Evolutionary conservation across 2,888 invertebrate species (phyloP), one percentile per base, ranked within the genome.

Genomic region (Lithophane socia): DNA sequence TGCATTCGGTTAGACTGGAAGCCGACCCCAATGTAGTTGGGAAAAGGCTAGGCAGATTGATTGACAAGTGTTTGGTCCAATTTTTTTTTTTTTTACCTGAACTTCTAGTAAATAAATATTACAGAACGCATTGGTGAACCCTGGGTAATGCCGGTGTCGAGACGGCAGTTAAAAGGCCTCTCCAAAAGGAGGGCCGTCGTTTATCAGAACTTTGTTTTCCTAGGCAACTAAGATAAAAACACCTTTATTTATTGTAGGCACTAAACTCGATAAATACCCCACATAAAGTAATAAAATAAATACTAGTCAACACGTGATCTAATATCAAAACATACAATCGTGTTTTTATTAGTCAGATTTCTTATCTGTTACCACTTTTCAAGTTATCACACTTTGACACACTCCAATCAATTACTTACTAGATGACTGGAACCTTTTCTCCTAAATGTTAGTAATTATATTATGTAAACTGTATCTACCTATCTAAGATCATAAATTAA

Each of bases 341-440:
- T 18, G 29, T 49, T 42, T 49, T 52, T 21, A 52, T 9, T 29
- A 52, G 1, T 52, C 2, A 29, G 13, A 8, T 29, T 49, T 29
- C 4, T 52, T 13, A 52, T 13, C 29, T 21, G 12, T 4, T 24
- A 49, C 7, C 65, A n/a, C 12, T n/a, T 54, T n/a, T 54, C 3
- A 10, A n/a, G 9, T 52, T 29, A 54, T 54, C n/a, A 54, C 16
- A 29, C 10, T 73, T 24, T 37, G 21, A 5, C 56, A 47, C 37
- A 21, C 37, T 47, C 24, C 24, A 49, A 18, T 56, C 24, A 54
- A 21, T 29, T 16, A 52, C 21, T 65, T 52, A 24, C 37, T 5
- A 37, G 5, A 47, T 24, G 54, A 75, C n/a, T 37, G 47, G 16
- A 56, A 10, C 16, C n/a, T 52, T 75, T 74, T 29, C 74, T 18